phyloP scores from a whole-genome alignment of 2,888 invertebrate species.

The Idaea dimidiata region DNA sequence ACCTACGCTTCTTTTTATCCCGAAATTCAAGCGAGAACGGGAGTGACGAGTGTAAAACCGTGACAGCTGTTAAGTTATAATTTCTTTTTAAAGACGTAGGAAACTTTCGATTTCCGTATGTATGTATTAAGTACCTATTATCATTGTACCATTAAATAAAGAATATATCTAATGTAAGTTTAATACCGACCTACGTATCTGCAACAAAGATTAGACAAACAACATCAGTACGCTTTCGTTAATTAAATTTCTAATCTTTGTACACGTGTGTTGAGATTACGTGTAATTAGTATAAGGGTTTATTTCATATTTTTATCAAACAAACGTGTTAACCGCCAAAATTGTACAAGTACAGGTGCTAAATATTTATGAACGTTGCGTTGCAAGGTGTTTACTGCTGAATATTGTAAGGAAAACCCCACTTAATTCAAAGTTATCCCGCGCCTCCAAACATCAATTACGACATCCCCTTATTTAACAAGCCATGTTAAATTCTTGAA shows the following conservation, averaged over 20 bases:
- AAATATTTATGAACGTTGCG: not conserved
- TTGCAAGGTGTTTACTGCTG: not conserved
- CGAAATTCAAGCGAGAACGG: too few species aligned
- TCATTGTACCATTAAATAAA: too few species aligned
- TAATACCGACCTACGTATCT: not conserved
- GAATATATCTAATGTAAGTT: not conserved
- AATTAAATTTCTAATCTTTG: not conserved
- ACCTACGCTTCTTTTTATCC: too few species aligned
- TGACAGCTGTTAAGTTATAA: too few species aligned
- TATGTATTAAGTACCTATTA: too few species aligned
- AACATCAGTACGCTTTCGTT: not conserved
- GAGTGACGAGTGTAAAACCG: too few species aligned
- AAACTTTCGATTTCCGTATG: too few species aligned
- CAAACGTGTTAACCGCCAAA: not conserved
- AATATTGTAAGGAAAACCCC: constrained; percentile 24
- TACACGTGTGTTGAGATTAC: not conserved
- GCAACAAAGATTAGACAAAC: not conserved
- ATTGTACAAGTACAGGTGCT: not conserved
- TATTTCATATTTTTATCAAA: not conserved
- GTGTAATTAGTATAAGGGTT: not conserved
- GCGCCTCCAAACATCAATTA: constrained; percentile 33
- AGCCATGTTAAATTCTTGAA: constrained; percentile 55
- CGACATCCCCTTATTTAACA: constrained; percentile 39
- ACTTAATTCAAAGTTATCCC: constrained; percentile 33
- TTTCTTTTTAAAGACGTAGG: too few species aligned